Evolutionary conservation across 2,113 vertebrate species (phyloP), one percentile per base, ranked within the genome.

Genomic region (Heliornis fulica): DNA sequence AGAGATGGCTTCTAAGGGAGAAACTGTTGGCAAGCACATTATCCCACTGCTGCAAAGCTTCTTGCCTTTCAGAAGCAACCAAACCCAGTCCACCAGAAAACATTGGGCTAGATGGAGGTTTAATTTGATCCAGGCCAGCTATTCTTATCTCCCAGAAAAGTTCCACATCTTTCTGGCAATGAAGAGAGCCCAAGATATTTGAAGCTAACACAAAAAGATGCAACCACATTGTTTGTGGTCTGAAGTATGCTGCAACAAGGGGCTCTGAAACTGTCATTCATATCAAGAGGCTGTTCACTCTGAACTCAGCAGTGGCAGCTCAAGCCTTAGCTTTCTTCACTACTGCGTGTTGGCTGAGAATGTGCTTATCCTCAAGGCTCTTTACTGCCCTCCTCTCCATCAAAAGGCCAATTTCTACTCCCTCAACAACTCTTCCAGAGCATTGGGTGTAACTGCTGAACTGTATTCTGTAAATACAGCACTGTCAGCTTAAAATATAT

Each of bases 1-100:
- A 74, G 64, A 81, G 79, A 81, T 54, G 74, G 68, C 80, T 94
- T 96, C 89, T 90, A 87, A 93, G 45, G 74, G 82, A 94, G 72
- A 86, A 86, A 79, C 65, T 87, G 77, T 65, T 94, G 88, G 83
- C 71, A 94, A 94, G 53, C 31, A 38, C 60, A 16, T 70, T 83
- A 89, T 81, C 56, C 85, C 36, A 50, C 69, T 96, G 83, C 71
- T 92, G 80, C 57, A 83, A 77, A 90, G 38, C 80, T 86, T 88
- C 72, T 91, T 94, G 85, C 63, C 21, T 80, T 82, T 91, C 61
- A 85, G 63, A 90, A 70, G 54, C 36, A 75, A 78, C 64, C 32
- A 77, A 75, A 78, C 43, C 14, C 1, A 2, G 23, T 28, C 64
- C 7, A 1, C n/a, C 36, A 87, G 65, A 89, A 90, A 64, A 79